Evolutionary conservation across 2,797 vertebrate species (phyloP).

Genomic region (Cyprinella venusta): DNA sequence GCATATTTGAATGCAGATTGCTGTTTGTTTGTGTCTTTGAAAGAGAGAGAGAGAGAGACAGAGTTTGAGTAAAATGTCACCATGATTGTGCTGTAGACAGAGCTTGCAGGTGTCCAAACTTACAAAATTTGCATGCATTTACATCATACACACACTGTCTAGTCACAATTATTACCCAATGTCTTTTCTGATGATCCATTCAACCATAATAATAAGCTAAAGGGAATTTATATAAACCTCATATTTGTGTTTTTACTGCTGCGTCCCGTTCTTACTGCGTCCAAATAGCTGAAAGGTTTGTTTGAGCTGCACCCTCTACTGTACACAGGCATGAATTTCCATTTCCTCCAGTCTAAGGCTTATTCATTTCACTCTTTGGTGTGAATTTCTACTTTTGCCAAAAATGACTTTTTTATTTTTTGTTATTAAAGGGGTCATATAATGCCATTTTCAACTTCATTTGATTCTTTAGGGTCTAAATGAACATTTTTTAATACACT

Average conservation of each 20-base stretch:
- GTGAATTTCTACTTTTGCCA: not conserved
- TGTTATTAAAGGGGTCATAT: not conserved
- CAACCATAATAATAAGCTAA: not conserved
- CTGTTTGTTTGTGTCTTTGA: constrained; percentile 14
- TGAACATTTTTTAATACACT: too few relatives aligned
- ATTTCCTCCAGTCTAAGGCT: not conserved
- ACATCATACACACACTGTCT: not conserved
- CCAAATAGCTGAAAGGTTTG: not conserved
- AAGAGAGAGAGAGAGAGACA: not conserved
- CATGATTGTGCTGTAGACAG: constrained; percentile 65
- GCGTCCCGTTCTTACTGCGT: not conserved
- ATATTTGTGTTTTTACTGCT: not conserved
- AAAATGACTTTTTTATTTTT: not conserved
- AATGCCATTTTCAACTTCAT: too few relatives aligned
- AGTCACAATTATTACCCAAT: not conserved
- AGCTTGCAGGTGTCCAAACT: constrained; percentile 46
- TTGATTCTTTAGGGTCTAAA: too few relatives aligned
- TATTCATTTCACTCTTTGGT: not conserved
- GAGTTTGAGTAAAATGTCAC: constrained; percentile 63
- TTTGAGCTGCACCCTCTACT: not conserved
- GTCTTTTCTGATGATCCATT: not conserved
- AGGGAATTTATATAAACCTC: not conserved
- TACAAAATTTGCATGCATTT: constrained; percentile 17
- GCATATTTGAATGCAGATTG: constrained; percentile 23
- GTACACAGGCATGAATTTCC: not conserved